phyloP scores from a whole-genome alignment of 2,888 invertebrate species.

The Suillia variegata region DNA sequence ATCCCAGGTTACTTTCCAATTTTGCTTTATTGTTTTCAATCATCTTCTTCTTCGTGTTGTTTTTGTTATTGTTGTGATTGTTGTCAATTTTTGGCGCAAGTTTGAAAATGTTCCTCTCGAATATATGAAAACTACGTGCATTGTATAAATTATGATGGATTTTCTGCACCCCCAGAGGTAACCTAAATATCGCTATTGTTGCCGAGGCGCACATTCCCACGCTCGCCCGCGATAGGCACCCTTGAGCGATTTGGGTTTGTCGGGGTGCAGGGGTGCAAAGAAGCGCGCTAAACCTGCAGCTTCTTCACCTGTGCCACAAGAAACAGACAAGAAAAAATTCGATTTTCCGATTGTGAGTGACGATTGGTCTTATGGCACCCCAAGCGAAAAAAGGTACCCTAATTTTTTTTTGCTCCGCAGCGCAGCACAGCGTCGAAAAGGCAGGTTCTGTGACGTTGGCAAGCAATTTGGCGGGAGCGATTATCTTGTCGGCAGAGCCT shows the following conservation, averaged over 20 bases:
- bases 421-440: neutral
- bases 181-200: neutral
- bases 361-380: neutral
- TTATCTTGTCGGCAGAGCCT: neutral
- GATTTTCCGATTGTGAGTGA: neutral
- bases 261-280: neutral
- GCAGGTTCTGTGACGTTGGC: neutral
- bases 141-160: conserved; percentile 32
- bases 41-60: too few relatives aligned
- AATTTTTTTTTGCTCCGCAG: neutral
- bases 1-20: too few relatives aligned
- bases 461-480: neutral
- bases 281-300: conserved; percentile 38
- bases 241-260: neutral
- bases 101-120: too few relatives aligned
- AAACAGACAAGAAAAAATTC: neutral
- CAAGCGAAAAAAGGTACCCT: neutral
- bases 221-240: neutral
- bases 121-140: conserved; percentile 1
- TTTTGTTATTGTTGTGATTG: too few relatives aligned
- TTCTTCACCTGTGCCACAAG: conserved; percentile 9
- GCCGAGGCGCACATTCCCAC: neutral
- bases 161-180: conserved; percentile 27
- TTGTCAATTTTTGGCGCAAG: too few relatives aligned
- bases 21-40: too few relatives aligned